Conservation (phyloP, 2,113 vertebrate genomes). For the Psophia crepitans region DNA sequence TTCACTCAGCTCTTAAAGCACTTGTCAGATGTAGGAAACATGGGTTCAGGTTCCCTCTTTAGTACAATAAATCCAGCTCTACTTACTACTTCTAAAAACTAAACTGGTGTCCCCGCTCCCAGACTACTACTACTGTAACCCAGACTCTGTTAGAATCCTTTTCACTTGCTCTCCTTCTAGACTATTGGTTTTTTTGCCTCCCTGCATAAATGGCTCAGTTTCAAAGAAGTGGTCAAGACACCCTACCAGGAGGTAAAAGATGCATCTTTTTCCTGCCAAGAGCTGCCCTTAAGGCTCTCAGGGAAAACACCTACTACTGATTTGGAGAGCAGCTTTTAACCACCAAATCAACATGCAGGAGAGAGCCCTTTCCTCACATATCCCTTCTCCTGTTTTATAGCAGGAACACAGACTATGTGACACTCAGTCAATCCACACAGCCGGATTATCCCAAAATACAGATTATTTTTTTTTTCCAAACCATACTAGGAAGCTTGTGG, state of each 20-base stretch:
- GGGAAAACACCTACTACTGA: neutral
- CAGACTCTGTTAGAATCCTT: neutral
- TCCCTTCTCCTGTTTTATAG: neutral
- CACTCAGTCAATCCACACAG: neutral
- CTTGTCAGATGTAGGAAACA: neutral
- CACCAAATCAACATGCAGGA: neutral
- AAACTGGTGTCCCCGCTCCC: neutral
- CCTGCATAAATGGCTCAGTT: neutral
- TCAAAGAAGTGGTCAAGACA: neutral
- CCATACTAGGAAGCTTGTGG: neutral
- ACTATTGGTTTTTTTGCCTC: rapidly evolving
- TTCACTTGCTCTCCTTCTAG: neutral
- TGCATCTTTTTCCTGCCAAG: neutral
- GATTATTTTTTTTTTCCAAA: neutral
- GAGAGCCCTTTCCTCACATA: neutral
- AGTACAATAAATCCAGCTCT: neutral
- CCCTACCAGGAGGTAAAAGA: neutral
- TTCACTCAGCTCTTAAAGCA: neutral
- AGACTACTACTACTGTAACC: neutral
- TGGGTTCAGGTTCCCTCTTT: neutral
- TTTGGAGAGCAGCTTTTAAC: neutral
- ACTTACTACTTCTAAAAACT: neutral
- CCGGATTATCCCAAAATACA: neutral
- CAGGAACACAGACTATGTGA: neutral
- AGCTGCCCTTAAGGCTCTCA: neutral